These are phyloP conservation scores for Pogonocherus hispidulus DNA, from an alignment of 2,888 invertebrate genomes.

Conservation along the genomic window DNA sequence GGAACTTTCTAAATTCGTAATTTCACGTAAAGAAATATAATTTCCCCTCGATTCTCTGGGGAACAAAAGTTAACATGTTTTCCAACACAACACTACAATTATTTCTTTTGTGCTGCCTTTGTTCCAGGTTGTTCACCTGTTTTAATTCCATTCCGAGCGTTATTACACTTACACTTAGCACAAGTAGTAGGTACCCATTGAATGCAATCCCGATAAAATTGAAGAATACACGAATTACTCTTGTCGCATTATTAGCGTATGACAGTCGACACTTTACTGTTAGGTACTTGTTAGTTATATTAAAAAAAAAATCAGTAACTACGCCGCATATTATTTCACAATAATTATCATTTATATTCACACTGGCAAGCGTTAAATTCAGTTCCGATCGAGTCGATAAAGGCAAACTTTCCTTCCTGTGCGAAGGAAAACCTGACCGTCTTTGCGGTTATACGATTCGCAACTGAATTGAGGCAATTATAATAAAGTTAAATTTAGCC, in stretches of 20 bases:
- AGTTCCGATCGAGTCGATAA: constrained; percentile 12
- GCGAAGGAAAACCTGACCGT: constrained; percentile 18
- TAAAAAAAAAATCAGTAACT: background rate
- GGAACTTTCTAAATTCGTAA: too few species aligned
- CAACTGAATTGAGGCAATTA: constrained; percentile 23
- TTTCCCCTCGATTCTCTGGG: background rate
- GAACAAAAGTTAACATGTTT: background rate
- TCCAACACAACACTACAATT: background rate
- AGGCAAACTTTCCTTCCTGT: constrained; percentile 22
- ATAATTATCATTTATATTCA: constrained; percentile 25
- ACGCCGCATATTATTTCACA: constrained; percentile 15
- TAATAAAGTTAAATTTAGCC: constrained; percentile 30
- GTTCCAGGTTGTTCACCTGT: constrained; percentile 26
- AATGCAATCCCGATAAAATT: too few species aligned
- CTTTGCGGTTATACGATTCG: constrained; percentile 23
- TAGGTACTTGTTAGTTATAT: too few species aligned
- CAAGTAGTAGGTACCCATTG: too few species aligned
- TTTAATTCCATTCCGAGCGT: background rate
- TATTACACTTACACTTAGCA: background rate
- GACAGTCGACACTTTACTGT: background rate
- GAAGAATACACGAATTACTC: constrained; percentile 1
- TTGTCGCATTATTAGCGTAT: background rate
- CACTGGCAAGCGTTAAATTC: constrained; percentile 10
- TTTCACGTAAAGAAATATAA: too few species aligned
- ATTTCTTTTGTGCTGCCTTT: constrained; percentile 1